Percentiles rank a stretch among this genome's conserved stretches.
These are phyloP conservation scores for Garrulus glandarius DNA, from an alignment of 2,797 vertebrate genomes.

Conservation along the genomic window DNA sequence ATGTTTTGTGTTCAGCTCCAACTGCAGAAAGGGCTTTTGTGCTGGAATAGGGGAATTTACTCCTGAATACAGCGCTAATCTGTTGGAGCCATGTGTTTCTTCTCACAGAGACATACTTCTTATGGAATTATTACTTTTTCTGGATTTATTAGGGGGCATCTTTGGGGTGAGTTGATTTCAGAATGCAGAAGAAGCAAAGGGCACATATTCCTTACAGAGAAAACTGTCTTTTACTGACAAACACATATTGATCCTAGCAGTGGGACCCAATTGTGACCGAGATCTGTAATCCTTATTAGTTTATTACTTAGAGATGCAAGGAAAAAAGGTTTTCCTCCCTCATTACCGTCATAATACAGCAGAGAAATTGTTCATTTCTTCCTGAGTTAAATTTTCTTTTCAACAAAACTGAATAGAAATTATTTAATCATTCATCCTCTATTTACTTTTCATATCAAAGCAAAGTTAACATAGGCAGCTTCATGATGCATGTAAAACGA, in stretches of 20 bases:
- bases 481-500: conserved; percentile 51
- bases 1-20: background rate
- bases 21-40: background rate
- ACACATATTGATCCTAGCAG: background rate
- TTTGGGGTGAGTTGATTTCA: background rate
- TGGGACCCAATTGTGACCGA: background rate
- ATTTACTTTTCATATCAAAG: conserved; percentile 66
- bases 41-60: background rate
- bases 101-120: background rate
- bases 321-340: background rate
- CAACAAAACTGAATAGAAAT: conserved; percentile 58
- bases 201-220: background rate
- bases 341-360: background rate
- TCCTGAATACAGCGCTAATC: background rate
- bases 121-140: background rate
- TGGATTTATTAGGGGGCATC: background rate
- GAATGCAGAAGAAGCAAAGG: background rate
- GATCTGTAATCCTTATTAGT: background rate
- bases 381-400: conserved; percentile 22
- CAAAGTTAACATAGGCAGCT: conserved; percentile 49
- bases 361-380: background rate
- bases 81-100: background rate
- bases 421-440: conserved; percentile 72
- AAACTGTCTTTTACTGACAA: background rate
- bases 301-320: background rate